phyloP scores from a whole-genome alignment of 2,888 invertebrate genomes.

The Coleophora flavipennella region DNA sequence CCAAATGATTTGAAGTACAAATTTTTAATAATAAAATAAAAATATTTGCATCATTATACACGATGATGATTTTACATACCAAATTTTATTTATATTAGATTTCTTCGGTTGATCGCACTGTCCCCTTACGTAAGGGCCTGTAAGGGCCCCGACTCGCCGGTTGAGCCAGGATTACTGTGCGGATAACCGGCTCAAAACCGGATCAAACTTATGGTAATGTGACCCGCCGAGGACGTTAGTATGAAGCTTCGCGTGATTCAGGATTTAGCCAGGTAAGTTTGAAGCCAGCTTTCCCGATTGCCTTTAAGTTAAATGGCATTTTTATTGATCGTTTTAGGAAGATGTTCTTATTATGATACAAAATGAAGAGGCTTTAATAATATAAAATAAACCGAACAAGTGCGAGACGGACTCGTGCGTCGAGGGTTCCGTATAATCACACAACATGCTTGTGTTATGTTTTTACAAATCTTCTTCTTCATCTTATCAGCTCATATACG shows the following conservation, averaged over 20 bases:
- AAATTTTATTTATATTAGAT: not conserved
- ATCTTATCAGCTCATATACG: too few species aligned
- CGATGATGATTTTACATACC: too few species aligned
- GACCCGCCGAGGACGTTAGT: constrained; percentile 29
- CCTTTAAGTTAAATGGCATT: constrained; percentile 4
- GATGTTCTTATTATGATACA: too few species aligned
- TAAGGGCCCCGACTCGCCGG: constrained; percentile 17
- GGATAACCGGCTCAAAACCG: constrained; percentile 29
- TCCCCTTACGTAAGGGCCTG: not conserved
- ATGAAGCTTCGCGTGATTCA: constrained; percentile 24
- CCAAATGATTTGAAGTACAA: too few species aligned
- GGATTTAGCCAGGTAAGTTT: constrained; percentile 20
- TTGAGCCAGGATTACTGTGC: constrained; percentile 33
- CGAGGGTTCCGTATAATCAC: too few species aligned
- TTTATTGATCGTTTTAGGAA: not conserved
- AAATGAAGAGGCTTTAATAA: too few species aligned
- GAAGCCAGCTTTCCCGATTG: not conserved
- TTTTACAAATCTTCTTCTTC: too few species aligned
- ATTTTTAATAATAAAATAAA: too few species aligned
- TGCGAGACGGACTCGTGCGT: too few species aligned
- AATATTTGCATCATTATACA: too few species aligned
- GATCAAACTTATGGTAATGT: constrained; percentile 66
- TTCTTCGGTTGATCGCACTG: not conserved
- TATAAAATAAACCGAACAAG: too few species aligned
- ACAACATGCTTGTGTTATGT: too few species aligned